Evolutionary conservation across 23 tunicate species (phyloP).

Genomic region (Phallusia fumigata): DNA sequence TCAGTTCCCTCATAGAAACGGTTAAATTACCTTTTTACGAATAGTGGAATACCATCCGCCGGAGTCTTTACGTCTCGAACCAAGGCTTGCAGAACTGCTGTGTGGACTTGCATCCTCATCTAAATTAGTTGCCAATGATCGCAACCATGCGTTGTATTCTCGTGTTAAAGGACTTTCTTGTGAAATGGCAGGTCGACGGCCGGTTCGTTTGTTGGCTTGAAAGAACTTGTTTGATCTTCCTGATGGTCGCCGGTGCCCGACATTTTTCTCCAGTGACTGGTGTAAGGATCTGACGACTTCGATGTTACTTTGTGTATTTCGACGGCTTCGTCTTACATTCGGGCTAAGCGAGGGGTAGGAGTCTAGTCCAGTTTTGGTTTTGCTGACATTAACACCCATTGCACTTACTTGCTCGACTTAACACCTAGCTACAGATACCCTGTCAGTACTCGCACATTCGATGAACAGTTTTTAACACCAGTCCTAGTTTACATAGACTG

Average conservation of each 20-base stretch:
- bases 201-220: not conserved
- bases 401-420: no score
- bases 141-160: conserved; percentile 9
- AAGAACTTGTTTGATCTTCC: not conserved
- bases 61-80: not conserved
- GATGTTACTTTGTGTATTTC: not conserved
- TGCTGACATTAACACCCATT: not conserved
- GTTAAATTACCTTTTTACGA: not conserved
- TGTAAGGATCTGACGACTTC: not conserved
- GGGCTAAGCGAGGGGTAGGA: not conserved
- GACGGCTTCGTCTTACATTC: not conserved
- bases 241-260: not conserved
- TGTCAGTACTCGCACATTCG: no score
- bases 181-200: not conserved
- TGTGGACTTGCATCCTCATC: conserved; percentile 3
- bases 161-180: not conserved
- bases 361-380: not conserved
- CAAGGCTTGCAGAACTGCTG: not conserved
- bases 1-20: no score
- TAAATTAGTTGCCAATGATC: not conserved
- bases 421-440: no score
- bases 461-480: no score
- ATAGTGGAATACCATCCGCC: not conserved
- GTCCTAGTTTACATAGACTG: no score
- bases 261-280: not conserved